A percentile compares a stretch with the other conserved stretches of the same genome.
Evolutionary conservation across 2,113 vertebrate genomes (phyloP).

Genomic region (Ramphastos sulfuratus): DNA sequence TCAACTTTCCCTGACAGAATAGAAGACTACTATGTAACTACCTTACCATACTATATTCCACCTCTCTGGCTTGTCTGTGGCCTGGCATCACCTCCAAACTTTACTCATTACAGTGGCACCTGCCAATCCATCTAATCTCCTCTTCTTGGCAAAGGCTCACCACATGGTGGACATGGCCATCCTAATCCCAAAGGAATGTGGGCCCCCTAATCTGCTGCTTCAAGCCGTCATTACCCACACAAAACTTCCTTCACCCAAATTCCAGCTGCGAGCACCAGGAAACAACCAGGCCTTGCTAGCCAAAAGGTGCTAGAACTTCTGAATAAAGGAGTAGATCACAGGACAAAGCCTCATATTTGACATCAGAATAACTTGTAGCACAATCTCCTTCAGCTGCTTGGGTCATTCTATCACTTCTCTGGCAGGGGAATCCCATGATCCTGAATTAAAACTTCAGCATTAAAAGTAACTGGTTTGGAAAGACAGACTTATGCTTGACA

Average conservation of each 20-base stretch:
- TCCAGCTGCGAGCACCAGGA: slow-evolving; percentile 3
- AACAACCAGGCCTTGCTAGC: background rate
- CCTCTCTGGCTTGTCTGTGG: background rate
- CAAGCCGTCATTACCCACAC: slow-evolving; percentile 21
- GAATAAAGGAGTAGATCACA: background rate
- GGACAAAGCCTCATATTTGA: background rate
- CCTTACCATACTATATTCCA: background rate
- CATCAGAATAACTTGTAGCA: background rate
- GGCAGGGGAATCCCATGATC: background rate
- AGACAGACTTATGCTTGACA: background rate
- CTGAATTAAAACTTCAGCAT: background rate
- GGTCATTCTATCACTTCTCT: background rate
- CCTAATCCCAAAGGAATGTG: slow-evolving; percentile 62
- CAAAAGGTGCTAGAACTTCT: background rate
- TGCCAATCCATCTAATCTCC: slow-evolving; percentile 49
- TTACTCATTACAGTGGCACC: background rate
- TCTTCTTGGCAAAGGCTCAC: background rate
- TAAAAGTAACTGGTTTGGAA: background rate
- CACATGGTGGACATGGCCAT: background rate
- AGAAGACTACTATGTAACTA: background rate
- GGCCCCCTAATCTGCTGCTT: slow-evolving; percentile 63
- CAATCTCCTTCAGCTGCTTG: background rate
- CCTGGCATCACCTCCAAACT: slow-evolving; percentile 37
- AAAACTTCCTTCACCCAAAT: slow-evolving; percentile 9
- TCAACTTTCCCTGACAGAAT: background rate